These are phyloP conservation scores for Pangasius djambal DNA, from an alignment of 2,797 vertebrate species.

Conservation along the genomic window DNA sequence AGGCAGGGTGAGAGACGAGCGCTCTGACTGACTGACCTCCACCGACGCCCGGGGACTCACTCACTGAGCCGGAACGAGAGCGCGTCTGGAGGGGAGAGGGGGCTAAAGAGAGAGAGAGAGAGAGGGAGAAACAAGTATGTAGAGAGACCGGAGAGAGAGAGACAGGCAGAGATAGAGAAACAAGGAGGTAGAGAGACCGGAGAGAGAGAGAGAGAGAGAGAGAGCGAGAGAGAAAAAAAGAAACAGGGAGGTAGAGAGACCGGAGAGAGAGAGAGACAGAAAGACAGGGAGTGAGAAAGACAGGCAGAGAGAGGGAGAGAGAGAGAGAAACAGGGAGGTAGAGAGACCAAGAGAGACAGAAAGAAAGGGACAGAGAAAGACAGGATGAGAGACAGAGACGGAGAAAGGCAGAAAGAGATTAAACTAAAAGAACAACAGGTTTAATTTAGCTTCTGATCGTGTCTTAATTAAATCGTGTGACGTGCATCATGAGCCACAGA, in stretches of 20 bases:
- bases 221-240: too few relatives aligned
- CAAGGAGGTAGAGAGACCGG: too few relatives aligned
- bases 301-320: too few relatives aligned
- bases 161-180: neutral
- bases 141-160: neutral
- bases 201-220: too few relatives aligned
- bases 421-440: neutral
- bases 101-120: conserved; percentile 55
- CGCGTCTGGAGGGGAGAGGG: conserved; percentile 75
- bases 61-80: conserved; percentile 86
- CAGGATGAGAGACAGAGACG: neutral
- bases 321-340: too few relatives aligned
- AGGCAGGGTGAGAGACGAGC: conserved; percentile 82
- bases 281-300: too few relatives aligned
- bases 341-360: too few relatives aligned
- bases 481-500: neutral
- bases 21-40: conserved; percentile 78
- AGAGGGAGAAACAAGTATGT: neutral
- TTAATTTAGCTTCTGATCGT: neutral
- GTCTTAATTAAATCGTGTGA: neutral
- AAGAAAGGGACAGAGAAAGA: neutral
- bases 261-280: too few relatives aligned
- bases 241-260: too few relatives aligned
- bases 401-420: neutral
- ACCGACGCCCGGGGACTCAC: conserved; percentile 77